Conservation (phyloP, 2,797 vertebrate species). For the Acanthis flammea region DNA sequence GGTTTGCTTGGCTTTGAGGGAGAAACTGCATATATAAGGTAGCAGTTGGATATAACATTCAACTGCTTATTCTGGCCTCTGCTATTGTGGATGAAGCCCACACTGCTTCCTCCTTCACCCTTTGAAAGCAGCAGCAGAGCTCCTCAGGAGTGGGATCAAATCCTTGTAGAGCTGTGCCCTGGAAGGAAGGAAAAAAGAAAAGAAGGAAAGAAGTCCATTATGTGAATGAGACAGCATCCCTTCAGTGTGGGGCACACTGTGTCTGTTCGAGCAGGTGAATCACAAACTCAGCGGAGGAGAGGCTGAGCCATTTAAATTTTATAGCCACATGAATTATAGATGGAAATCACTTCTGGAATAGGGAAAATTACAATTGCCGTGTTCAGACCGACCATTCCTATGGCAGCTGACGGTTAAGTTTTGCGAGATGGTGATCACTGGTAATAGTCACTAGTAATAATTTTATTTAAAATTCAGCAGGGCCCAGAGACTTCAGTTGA, state of each 20-base stretch:
- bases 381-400: not conserved
- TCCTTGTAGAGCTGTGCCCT: not conserved
- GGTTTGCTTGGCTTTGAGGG: constrained; percentile 17
- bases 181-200: not conserved
- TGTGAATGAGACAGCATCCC: not conserved
- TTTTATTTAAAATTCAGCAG: constrained; percentile 18
- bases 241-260: rapidly evolving
- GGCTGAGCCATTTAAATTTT: constrained; percentile 7
- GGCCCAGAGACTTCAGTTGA: not conserved
- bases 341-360: constrained; percentile 15
- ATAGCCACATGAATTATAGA: constrained; percentile 26
- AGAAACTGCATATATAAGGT: not conserved
- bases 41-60: not conserved
- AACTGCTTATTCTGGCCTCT: not conserved
- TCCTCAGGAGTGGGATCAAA: not conserved
- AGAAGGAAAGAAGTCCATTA: not conserved
- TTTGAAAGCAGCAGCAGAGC: not conserved
- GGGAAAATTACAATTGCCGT: not conserved
- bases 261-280: not conserved
- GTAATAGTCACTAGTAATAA: not conserved
- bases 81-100: not conserved
- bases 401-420: not conserved
- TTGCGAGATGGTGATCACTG: not conserved
- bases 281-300: not conserved
- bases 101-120: not conserved